phyloP scores from a whole-genome alignment of 2,113 vertebrate species.

The Nanorana parkeri region DNA sequence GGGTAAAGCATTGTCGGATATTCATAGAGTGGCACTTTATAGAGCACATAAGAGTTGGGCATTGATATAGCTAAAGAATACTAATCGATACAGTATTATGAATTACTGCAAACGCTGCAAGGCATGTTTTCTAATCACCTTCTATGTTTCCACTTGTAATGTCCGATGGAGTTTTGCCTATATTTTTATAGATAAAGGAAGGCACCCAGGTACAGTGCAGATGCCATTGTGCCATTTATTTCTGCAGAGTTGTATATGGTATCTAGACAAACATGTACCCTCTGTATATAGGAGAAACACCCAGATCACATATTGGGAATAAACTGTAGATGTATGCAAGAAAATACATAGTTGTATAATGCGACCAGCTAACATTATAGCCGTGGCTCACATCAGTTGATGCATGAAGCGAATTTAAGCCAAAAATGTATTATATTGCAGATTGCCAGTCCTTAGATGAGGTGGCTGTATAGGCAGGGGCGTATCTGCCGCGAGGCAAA shows the following conservation, averaged over 20 bases:
- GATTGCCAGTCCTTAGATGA: no score
- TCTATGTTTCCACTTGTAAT: not conserved
- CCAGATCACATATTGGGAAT: not conserved
- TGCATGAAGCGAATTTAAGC: no score
- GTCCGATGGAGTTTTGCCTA: slow-evolving; percentile 43
- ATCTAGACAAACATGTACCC: not conserved
- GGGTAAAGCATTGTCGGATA: not conserved
- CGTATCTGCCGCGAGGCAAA: no score
- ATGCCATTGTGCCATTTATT: not conserved
- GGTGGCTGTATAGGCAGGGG: not conserved
- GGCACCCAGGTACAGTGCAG: not conserved
- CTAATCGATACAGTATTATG: not conserved
- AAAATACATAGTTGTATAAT: not conserved
- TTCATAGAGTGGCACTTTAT: not conserved
- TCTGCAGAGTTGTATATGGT: slow-evolving; percentile 7
- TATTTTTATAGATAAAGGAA: slow-evolving; percentile 29
- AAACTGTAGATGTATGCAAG: slow-evolving; percentile 1
- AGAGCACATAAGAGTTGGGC: slow-evolving; percentile 31
- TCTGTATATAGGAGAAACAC: slow-evolving; percentile 12
- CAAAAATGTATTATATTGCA: no score
- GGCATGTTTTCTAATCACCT: slow-evolving; percentile 27
- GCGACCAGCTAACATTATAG: not conserved
- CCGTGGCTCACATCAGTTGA: not conserved
- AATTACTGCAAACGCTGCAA: not conserved
- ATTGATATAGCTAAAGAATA: not conserved